Base-by-base conservation (phyloP, 2,888 invertebrate species). In the Blera fallax region DNA sequence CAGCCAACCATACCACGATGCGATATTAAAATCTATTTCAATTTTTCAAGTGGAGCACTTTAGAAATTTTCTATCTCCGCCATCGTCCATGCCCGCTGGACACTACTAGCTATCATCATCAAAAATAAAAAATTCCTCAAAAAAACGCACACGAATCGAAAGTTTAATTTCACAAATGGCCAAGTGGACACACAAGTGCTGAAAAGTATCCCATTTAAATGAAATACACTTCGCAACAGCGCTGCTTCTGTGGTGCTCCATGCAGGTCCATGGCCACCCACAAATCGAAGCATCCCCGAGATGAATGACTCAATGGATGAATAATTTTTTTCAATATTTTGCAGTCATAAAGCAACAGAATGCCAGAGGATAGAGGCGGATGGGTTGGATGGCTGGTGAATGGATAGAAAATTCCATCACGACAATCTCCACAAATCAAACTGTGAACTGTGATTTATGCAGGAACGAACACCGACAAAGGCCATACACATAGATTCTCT, bases 401-500 rank as follows among this genome's bases (percentile, higher is more conserved):
- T 40, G 72, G 69, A 16, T 64, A 54, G 21, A 40, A 76, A 58
- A 76, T 76, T 60, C 62, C 84, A 76, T 85, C 84, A 70, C 37
- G 73, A 60, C 69, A 70, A 72, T 54, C 70, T 29, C 60, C 37
- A 80, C 70, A 85, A 76, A 85, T 85, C 81, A 81, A 70, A 65
- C 48, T 45, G 52, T 80, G 85, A 81, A 85, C 65, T 62, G 37
- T 81, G 81, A 84, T 84, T 84, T 79, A 84, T 81, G 72, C 72
- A 58, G 70, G 60, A 72, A 67, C 54, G 70, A 85, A 64, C 54
- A 80, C 52, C 72, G 72, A 85, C 85, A 85, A 85, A 85, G 67
- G 60, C 11, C 72, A 72, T 60, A 45, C 16, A 34, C n/a, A 48
- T n/a, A 62, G n/a, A 56, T 27, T 43, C 32, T 52, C 58, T 43